These are phyloP conservation scores for Noctua janthe DNA, from an alignment of 2,888 invertebrate species.

Conservation along the genomic window DNA sequence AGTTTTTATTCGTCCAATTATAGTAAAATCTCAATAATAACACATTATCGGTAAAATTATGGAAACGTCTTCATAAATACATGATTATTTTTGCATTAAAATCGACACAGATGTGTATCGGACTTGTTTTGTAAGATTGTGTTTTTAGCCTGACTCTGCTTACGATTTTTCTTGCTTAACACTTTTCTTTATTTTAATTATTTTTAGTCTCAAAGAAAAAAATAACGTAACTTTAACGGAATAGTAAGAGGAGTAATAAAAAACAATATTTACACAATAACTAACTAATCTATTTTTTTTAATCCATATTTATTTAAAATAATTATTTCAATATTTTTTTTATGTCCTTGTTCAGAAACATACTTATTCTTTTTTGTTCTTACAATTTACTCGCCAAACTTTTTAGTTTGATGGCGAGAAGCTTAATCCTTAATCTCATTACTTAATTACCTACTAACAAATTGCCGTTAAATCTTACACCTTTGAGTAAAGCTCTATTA, in stretches of 20 bases:
- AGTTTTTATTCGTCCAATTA: conserved; percentile 55
- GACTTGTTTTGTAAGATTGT: conserved; percentile 26
- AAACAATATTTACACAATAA: neutral
- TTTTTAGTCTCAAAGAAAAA: neutral
- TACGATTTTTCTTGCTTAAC: neutral
- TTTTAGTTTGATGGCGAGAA: too few species aligned
- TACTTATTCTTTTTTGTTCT: too few species aligned
- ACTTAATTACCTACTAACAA: conserved; percentile 26
- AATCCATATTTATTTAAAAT: neutral
- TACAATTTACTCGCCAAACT: too few species aligned
- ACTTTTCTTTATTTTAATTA: neutral
- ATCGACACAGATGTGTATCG: conserved; percentile 44
- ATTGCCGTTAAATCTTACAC: conserved; percentile 73
- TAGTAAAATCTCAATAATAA: conserved; percentile 63
- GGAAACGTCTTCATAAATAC: conserved; percentile 63
- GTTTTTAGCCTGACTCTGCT: conserved; percentile 19
- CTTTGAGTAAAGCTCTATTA: conserved; percentile 78
- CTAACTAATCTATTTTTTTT: neutral
- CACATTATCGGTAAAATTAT: conserved; percentile 65
- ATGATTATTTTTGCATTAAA: conserved; percentile 64
- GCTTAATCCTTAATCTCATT: neutral
- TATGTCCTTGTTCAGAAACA: too few species aligned
- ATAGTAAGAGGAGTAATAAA: neutral
- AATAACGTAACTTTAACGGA: neutral
- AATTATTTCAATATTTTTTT: neutral